phyloP scores from a whole-genome alignment of 2,113 vertebrate genomes.

The Marmota flaviventris region DNA sequence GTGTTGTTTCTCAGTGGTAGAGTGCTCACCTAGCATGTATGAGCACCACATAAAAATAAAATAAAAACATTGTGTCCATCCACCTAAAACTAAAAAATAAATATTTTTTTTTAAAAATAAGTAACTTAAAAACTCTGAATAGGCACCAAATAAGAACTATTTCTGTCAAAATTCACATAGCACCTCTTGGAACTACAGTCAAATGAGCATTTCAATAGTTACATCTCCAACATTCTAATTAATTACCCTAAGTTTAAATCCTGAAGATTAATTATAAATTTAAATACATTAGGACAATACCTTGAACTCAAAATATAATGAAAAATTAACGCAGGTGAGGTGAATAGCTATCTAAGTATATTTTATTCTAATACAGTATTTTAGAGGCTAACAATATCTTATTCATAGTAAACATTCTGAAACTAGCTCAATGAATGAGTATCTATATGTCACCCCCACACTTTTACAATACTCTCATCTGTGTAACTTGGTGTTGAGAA shows the following conservation, averaged over 20 bases:
- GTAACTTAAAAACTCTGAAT: slow-evolving; percentile 13
- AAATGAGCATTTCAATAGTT: background rate
- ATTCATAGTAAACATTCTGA: background rate
- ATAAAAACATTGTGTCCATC: no score
- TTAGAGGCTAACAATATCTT: background rate
- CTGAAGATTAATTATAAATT: slow-evolving; percentile 20
- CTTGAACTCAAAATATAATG: slow-evolving; percentile 1
- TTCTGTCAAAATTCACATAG: background rate
- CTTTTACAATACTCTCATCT: background rate
- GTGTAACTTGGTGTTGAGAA: background rate
- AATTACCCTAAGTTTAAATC: background rate
- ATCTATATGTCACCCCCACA: no score
- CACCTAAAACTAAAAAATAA: no score
- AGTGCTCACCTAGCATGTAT: no score
- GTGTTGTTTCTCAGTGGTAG: no score
- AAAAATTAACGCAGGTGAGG: slow-evolving; percentile 37
- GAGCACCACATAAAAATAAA: no score
- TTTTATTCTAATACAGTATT: background rate
- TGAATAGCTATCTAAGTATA: background rate
- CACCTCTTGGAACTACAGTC: background rate
- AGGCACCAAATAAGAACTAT: background rate
- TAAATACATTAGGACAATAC: slow-evolving; percentile 27
- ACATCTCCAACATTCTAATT: slow-evolving; percentile 9
- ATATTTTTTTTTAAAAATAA: slow-evolving; percentile 14
- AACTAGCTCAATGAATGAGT: background rate